Conservation (phyloP, 2,888 invertebrate genomes). For the Chrysolina oricalcia region DNA sequence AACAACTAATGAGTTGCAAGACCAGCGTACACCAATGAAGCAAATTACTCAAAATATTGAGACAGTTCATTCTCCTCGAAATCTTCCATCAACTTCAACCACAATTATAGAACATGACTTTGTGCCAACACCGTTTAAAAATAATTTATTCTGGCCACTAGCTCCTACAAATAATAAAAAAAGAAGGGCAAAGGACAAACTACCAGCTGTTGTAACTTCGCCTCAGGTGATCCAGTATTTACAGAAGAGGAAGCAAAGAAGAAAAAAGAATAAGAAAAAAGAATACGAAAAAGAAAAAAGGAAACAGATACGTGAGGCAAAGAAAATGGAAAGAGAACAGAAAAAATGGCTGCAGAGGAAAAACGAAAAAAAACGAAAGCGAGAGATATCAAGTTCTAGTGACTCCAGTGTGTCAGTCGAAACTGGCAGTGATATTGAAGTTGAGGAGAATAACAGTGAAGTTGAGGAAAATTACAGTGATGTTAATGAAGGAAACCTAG, state of each 20-base stretch:
- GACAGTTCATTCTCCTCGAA: no score
- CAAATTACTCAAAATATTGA: not conserved
- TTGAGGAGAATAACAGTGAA: not conserved
- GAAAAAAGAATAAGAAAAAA: no score
- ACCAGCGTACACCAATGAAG: not conserved
- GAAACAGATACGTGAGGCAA: not conserved
- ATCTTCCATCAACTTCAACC: no score
- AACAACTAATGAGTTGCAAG: not conserved
- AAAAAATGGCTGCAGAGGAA: not conserved
- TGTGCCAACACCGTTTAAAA: not conserved
- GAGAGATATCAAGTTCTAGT: not conserved
- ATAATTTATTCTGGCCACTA: not conserved
- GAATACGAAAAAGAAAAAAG: no score
- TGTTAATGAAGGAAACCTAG: not conserved
- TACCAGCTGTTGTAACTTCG: not conserved
- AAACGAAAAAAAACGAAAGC: not conserved
- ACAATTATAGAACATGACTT: no score
- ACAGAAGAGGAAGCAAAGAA: no score
- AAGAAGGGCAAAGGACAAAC: not conserved
- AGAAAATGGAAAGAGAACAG: not conserved
- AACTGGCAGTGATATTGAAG: not conserved
- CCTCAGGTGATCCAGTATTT: no score
- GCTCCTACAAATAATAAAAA: not conserved
- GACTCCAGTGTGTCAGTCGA: not conserved
- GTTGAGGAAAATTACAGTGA: not conserved